Evolutionary conservation across 2,113 vertebrate species (phyloP), one percentile per base, ranked within the genome.

Genomic region (Shinisaurus crocodilurus): DNA sequence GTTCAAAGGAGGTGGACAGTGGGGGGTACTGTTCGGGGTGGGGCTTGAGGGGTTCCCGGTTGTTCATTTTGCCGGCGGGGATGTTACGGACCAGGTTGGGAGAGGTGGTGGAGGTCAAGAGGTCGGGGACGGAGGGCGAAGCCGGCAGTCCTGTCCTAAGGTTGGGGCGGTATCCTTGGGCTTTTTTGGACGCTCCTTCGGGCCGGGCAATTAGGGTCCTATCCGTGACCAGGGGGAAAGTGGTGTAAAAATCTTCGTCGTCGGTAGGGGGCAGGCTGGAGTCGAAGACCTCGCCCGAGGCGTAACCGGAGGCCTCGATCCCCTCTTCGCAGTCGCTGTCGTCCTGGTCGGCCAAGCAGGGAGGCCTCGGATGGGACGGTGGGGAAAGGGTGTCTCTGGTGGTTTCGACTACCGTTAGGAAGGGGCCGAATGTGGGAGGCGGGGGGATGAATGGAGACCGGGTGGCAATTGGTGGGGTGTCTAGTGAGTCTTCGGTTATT

Each of bases 401-500:
- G 98, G 98, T 98, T 96, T 98, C 98, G 96, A 98, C 97, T 86
- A 98, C 96, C 95, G 98, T 98, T 75, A 98, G 97, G 95, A 98
- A 98, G 85, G 98, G 98, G 94, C 97, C 98, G 92, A 98, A 98
- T 90, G 98, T 98, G 45, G 98, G 98, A 92, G 98, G 98, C 93
- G 98, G 98, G 97, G 98, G 98, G 91, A 98, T 97, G 95, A 98
- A 98, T 37, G 98, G 98, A 96, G 98, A 98, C 90, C 97, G 98
- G 92, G 98, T 98, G 97, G 98, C 98, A 96, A 98, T 98, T 94
- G 98, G 98, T 96, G 98, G 98, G 96, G 98, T 97, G 96, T 99
- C 98, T 98, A 98, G 96, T 97, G 98, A 98, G 97, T 99, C 98
- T 98, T 99, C 98, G 93, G 98, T 99, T 97, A 99, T 98, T 97